Base-by-base conservation (phyloP, 23 tunicate species). In the Corella eumyota region DNA sequence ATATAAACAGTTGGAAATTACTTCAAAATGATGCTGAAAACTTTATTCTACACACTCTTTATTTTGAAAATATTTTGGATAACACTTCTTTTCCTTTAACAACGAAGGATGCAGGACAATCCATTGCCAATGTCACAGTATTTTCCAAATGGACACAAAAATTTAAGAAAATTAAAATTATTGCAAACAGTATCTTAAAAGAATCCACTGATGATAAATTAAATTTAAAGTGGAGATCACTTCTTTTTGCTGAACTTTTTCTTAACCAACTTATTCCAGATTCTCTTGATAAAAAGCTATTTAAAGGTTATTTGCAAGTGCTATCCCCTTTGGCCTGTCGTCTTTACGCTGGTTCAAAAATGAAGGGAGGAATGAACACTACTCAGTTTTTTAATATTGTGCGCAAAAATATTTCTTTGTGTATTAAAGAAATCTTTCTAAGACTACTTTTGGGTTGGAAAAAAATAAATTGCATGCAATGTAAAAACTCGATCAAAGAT, bases 261-360 rank as follows among this genome's bases (percentile, higher is more conserved):
- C 74, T 81, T 2, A 51, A 44, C 20, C 69, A 73, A 27, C 58
- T 81, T 29, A 24, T 81, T 4, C 90, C 90, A 35, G 74, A 58
- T 31, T 37, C 27, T 30, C 36, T 59, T 6, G 32, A 65, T 33
- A 57, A 37, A 20, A 45, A 46, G 4, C 30, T 22, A 0, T 67
- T 64, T 32, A 50, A 7, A 2, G 44, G 67, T 5, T 81, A 81
- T 38, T 19, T 81, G 30, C 64, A 50, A 24, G 46, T 73, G 26
- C 67, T 81, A 7, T 61, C 67, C 1, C 65, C 79, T 26, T 49
- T 35, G 2, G 58, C 90, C 36, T 72, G 49, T 4, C 64, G 71
- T 0, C 47, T 81, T 50, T 66, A 54, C 28, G 73, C 60, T 58
- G 90, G 74, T n/a, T 68, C 74, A 46, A 64, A 23, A 44, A 50